phyloP scores from a whole-genome alignment of 2,888 invertebrate genomes.

The Prenolepis imparis region DNA sequence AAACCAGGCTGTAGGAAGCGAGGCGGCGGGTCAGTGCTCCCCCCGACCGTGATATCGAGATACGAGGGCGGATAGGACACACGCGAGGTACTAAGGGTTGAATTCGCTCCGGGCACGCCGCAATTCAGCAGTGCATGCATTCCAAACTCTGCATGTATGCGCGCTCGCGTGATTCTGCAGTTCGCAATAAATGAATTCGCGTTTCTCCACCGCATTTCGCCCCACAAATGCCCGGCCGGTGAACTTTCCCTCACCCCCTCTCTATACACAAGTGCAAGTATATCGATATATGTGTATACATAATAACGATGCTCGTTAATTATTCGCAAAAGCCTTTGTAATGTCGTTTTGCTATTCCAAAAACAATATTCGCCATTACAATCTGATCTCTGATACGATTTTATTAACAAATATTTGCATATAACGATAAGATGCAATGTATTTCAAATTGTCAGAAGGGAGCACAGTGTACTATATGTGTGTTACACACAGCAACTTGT shows the following conservation, averaged over 20 bases:
- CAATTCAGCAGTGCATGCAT: constrained; percentile 62
- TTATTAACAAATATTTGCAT: neutral
- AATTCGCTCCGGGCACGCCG: constrained; percentile 60
- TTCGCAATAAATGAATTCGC: constrained; percentile 70
- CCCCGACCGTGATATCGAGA: constrained; percentile 65
- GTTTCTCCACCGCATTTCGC: constrained; percentile 36
- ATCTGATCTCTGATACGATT: neutral
- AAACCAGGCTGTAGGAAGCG: constrained; percentile 26
- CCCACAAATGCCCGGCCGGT: constrained; percentile 42
- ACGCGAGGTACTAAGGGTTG: constrained; percentile 70
- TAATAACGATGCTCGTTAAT: neutral
- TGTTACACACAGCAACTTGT: neutral
- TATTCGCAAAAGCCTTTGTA: neutral
- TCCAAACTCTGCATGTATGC: constrained; percentile 52
- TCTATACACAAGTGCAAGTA: neutral
- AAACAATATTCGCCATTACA: neutral
- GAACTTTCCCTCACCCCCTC: constrained; percentile 39
- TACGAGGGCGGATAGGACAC: constrained; percentile 65
- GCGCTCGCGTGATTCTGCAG: constrained; percentile 65
- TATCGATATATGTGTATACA: neutral
- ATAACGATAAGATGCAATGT: neutral
- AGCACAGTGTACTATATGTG: neutral
- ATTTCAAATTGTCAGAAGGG: neutral
- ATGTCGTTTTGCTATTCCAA: constrained; percentile 4
- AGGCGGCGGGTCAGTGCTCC: constrained; percentile 66